These are phyloP conservation scores for Drosophila falleni DNA, from an alignment of 2,888 invertebrate genomes.

Conservation along the genomic window DNA sequence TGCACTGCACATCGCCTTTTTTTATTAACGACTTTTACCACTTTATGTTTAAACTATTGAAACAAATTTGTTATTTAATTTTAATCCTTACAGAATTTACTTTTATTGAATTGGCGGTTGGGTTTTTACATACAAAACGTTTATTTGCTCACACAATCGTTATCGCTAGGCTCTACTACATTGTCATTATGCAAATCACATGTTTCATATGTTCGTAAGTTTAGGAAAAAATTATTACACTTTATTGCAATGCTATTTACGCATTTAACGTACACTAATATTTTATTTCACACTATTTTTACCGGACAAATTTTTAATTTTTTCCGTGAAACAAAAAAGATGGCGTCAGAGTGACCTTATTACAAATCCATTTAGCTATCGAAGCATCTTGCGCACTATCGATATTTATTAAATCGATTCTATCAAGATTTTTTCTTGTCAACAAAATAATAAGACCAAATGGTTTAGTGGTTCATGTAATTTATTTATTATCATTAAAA, in stretches of 20 bases:
- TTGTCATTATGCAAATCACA: conserved; percentile 35
- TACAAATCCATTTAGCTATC: conserved; percentile 38
- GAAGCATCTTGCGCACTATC: conserved; percentile 24
- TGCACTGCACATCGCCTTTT: conserved; percentile 26
- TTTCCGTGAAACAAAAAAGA: conserved; percentile 59
- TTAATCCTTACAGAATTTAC: background rate
- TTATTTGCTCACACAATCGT: conserved; percentile 50
- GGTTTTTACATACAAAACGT: conserved; percentile 47
- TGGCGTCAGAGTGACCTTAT: conserved; percentile 62
- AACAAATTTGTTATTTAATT: background rate
- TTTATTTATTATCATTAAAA: background rate
- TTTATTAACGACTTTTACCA: conserved; percentile 3
- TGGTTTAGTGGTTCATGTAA: background rate
- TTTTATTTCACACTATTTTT: conserved; percentile 61
- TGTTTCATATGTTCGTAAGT: background rate
- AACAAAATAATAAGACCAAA: background rate
- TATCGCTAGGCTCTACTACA: conserved; percentile 25
- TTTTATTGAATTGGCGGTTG: conserved; percentile 48
- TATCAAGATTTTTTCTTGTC: background rate
- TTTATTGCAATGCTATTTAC: conserved; percentile 14
- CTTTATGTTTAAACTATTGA: background rate
- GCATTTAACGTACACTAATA: conserved; percentile 47
- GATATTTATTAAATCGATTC: conserved; percentile 25
- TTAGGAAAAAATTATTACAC: background rate
- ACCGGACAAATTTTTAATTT: conserved; percentile 71